Evolutionary conservation across 2,888 invertebrate species (phyloP), one percentile per base, ranked within the genome.

Genomic region (Perizoma affinitatum): DNA sequence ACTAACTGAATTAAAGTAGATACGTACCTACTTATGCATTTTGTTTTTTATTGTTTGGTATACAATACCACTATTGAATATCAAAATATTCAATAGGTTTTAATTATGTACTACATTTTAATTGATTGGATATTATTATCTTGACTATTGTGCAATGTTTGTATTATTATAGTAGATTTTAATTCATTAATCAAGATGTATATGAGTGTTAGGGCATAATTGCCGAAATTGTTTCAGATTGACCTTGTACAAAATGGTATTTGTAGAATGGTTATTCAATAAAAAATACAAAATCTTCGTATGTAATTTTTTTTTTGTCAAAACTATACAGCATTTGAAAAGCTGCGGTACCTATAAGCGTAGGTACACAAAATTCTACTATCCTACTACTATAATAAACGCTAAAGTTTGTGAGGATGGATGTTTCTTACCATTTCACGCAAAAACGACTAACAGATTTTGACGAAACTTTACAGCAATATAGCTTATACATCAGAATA

Each of bases 211-310:
- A 87, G 88, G 87, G 86, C 86, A 79, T 47, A 75, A 72, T 79
- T 72, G 84, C 84, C 85, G 80, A 79, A 75, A 79, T 81, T 84
- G 80, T 88, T 88, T 85, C 66, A 81, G 82, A 83, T 78, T 86
- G 86, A 79, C 80, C 71, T 72, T 88, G 85, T 88, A 88, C 88
- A 89, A 87, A 66, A 87, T 80, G 22, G 83, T 87, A 87, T 86
- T 88, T 88, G 87, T 90, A 88, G 88, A 83, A 83, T 83, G 83
- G 82, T 84, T 80, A 84, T 82, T 69, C 76, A 86, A 80, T 83
- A 82, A 86, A 86, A 77, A 53, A n/a, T 53, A n/a, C 6, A 41
- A 41, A 58, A 61, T 53, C 6, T 46, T 33, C 22, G 7, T 11
- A 5, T 54, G 34, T 59, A 5, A 5, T 50, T 54, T 42, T 54